phyloP scores from a whole-genome alignment of 2,113 vertebrate species.

The Bos indicus region DNA sequence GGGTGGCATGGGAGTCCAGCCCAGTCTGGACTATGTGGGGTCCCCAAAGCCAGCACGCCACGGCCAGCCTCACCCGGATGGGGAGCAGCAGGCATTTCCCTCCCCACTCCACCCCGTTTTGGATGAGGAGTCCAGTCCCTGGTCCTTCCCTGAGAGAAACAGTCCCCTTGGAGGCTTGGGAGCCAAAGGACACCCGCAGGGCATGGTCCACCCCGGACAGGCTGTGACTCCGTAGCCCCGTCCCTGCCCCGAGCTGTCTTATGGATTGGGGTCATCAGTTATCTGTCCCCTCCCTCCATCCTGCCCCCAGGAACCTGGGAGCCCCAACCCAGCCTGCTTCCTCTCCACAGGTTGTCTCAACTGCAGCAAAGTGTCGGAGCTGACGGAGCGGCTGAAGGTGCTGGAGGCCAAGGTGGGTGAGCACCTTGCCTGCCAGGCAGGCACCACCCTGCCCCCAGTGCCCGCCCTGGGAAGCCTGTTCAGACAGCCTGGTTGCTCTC shows the following conservation, averaged over 20 bases:
- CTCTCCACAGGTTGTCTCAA: constrained; percentile 88
- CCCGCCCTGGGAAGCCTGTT: not conserved
- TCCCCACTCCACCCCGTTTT: not conserved
- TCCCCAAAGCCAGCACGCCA: not conserved
- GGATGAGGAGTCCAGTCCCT: not conserved
- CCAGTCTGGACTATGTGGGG: not conserved
- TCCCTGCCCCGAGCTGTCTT: not conserved
- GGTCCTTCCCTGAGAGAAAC: not conserved
- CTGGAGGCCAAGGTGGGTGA: constrained; percentile 89
- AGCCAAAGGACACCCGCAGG: not conserved
- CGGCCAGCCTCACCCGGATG: not conserved
- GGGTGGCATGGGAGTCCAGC: not conserved
- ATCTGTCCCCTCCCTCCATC: not conserved
- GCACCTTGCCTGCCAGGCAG: not conserved
- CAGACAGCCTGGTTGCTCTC: not conserved
- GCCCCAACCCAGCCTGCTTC: not conserved
- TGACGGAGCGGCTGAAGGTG: constrained; percentile 84
- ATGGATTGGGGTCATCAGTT: not conserved
- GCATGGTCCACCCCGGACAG: no score
- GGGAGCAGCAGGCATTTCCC: not conserved
- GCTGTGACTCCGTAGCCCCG: not conserved
- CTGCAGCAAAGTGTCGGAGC: constrained; percentile 88
- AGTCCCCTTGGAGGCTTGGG: not conserved
- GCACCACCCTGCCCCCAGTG: not conserved
- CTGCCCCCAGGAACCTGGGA: not conserved